Conservation (phyloP, 2,888 invertebrate genomes). For the Ferrisia virgata region DNA sequence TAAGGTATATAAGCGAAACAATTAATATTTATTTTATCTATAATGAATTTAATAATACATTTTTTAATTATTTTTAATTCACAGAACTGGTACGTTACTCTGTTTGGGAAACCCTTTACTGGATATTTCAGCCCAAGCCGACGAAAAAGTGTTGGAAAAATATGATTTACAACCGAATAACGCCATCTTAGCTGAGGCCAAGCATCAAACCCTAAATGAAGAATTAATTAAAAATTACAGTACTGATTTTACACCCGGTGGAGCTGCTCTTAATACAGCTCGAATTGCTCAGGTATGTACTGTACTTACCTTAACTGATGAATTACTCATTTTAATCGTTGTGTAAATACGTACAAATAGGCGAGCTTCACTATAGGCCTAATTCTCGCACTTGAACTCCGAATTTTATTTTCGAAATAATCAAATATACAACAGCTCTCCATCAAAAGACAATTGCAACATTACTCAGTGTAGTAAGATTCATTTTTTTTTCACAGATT, state of each 20-base stretch:
- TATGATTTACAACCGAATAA: conserved; percentile 85
- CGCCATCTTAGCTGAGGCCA: conserved; percentile 89
- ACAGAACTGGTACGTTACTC: conserved; percentile 75
- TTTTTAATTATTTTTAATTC: conserved; percentile 49
- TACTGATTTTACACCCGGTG: conserved; percentile 91
- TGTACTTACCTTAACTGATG: background rate
- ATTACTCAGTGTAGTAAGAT: background rate
- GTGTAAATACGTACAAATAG: too few relatives aligned
- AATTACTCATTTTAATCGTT: too few relatives aligned
- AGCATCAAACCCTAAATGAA: conserved; percentile 80
- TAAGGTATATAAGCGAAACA: background rate
- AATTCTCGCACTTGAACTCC: too few relatives aligned
- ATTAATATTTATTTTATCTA: background rate
- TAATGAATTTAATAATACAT: background rate
- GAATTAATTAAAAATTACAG: conserved; percentile 74
- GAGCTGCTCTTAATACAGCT: conserved; percentile 90
- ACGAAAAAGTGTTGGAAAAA: conserved; percentile 73
- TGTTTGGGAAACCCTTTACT: conserved; percentile 95
- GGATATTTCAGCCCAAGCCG: conserved; percentile 84
- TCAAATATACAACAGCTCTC: background rate
- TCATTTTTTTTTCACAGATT: conserved; percentile 65
- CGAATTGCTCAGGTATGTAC: conserved; percentile 70
- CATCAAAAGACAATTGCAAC: background rate
- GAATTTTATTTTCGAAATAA: background rate
- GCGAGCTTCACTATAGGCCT: too few relatives aligned